These are phyloP conservation scores for Euproctis similis DNA, from an alignment of 2,888 invertebrate genomes.

Conservation along the genomic window DNA sequence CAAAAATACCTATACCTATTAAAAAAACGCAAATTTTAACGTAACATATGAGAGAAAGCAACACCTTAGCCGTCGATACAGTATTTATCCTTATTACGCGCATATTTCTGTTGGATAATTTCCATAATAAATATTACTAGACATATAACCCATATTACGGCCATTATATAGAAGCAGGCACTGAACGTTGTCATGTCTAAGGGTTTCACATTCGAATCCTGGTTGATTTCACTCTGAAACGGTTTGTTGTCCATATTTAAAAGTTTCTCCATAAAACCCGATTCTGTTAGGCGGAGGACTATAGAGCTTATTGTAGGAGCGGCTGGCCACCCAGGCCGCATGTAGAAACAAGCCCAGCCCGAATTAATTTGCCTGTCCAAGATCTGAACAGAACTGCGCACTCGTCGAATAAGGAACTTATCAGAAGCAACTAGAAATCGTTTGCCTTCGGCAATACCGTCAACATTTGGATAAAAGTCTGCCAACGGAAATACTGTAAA, in stretches of 20 bases:
- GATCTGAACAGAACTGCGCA: slow-evolving; percentile 28
- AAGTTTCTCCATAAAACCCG: slow-evolving; percentile 18
- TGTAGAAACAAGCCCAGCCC: slow-evolving; percentile 27
- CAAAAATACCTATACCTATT: too few species aligned
- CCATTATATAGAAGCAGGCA: slow-evolving; percentile 39
- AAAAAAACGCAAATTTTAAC: too few species aligned
- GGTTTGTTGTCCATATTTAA: not conserved
- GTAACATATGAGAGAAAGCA: too few species aligned
- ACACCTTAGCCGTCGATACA: too few species aligned
- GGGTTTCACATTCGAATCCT: slow-evolving; percentile 8
- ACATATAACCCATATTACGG: slow-evolving; percentile 29
- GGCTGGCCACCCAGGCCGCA: slow-evolving; percentile 48
- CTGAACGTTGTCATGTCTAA: slow-evolving; percentile 29
- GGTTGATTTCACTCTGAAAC: slow-evolving; percentile 1
- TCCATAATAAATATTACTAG: slow-evolving; percentile 30
- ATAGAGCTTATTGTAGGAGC: slow-evolving; percentile 23
- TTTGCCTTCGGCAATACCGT: slow-evolving; percentile 31
- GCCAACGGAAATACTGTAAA: slow-evolving; percentile 19
- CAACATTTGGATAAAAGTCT: slow-evolving; percentile 20
- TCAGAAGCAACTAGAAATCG: slow-evolving; percentile 34
- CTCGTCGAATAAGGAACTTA: slow-evolving; percentile 12
- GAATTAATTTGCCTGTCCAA: slow-evolving; percentile 26
- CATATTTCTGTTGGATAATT: slow-evolving; percentile 23
- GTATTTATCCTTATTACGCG: too few species aligned
- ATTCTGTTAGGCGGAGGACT: slow-evolving; percentile 29